Percentiles rank a stretch among this genome's conserved stretches.
Conservation (phyloP, 2,797 vertebrate species). For the Clamator glandarius region DNA sequence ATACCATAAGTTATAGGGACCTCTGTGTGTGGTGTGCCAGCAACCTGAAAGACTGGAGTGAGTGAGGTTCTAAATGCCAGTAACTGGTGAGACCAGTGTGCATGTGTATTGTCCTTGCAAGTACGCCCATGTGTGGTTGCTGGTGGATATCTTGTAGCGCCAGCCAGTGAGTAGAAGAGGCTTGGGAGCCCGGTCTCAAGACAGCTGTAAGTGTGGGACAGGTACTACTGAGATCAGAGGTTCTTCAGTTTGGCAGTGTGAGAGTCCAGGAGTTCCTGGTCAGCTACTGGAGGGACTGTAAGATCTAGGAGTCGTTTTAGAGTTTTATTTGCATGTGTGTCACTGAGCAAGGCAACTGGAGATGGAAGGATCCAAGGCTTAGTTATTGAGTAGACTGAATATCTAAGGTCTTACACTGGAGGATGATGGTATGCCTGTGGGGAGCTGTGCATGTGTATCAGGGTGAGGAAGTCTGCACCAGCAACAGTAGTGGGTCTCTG, state of each 20-base stretch:
- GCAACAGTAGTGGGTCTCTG: neutral
- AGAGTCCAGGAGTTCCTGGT: neutral
- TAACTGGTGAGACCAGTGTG: rapidly evolving
- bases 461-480: neutral
- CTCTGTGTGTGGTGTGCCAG: neutral
- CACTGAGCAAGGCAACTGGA: neutral
- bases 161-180: neutral
- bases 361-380: neutral
- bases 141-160: neutral
- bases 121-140: neutral
- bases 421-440: neutral
- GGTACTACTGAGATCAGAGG: neutral
- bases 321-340: neutral
- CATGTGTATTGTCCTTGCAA: rapidly evolving
- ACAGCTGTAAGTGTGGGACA: neutral
- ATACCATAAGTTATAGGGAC: neutral
- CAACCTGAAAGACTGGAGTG: neutral
- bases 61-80: neutral
- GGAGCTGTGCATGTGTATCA: neutral
- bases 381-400: neutral
- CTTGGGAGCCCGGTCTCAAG: neutral
- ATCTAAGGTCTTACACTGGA: neutral
- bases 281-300: neutral
- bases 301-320: neutral
- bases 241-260: neutral